phyloP scores from a whole-genome alignment of 23 tunicate species.

The Aplidium turbinatum region DNA sequence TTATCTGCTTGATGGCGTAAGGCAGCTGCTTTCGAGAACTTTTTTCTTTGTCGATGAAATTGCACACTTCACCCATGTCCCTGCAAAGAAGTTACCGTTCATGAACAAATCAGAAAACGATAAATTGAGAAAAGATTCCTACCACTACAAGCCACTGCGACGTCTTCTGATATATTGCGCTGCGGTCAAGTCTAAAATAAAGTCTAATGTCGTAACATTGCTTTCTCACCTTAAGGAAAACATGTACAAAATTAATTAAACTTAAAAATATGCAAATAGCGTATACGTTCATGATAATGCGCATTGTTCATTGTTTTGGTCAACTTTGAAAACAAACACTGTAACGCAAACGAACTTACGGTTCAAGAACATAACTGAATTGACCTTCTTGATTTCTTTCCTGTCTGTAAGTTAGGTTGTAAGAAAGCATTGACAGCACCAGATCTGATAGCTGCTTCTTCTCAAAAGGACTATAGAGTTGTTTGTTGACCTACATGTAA shows the following conservation, averaged over 20 bases:
- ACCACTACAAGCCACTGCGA: not conserved
- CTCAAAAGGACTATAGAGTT: constrained; percentile 69
- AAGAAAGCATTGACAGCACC: constrained; percentile 73
- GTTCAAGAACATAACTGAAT: constrained; percentile 82
- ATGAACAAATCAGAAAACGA: not conserved
- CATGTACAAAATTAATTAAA: no score
- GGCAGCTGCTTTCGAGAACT: constrained; percentile 40
- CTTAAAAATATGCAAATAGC: no score
- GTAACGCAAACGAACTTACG: no score
- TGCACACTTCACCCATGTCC: constrained; percentile 70
- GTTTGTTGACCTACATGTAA: constrained; percentile 69
- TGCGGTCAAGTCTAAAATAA: no score
- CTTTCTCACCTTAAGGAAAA: no score
- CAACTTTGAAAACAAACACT: no score
- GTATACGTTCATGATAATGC: no score
- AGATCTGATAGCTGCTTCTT: constrained; percentile 65
- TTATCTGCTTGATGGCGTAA: constrained; percentile 86
- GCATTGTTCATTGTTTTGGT: no score
- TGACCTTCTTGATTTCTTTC: constrained; percentile 79
- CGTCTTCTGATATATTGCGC: no score
- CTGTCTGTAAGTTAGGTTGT: constrained; percentile 83
- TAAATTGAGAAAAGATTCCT: not conserved
- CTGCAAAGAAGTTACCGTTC: constrained; percentile 25
- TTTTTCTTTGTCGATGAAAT: constrained; percentile 12
- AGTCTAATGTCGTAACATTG: no score